Percentiles rank a stretch among this genome's conserved stretches.
Evolutionary conservation across 2,888 invertebrate species (phyloP).

Genomic region (Epicampocera succincta): DNA sequence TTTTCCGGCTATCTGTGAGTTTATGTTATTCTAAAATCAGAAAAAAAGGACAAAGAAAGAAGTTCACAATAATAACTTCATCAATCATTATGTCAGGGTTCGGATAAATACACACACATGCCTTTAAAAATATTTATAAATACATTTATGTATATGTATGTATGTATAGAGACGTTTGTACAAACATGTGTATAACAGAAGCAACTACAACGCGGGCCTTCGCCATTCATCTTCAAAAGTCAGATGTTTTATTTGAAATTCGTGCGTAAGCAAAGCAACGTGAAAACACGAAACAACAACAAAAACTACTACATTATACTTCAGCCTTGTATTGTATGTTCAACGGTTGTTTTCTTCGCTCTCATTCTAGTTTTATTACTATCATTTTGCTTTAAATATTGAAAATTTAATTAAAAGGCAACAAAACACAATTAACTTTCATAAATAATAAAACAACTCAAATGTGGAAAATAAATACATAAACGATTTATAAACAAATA

Average conservation of each 20-base stretch:
- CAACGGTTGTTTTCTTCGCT: no score
- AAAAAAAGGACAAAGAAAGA: background rate
- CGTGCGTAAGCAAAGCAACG: constrained; percentile 61
- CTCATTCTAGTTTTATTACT: no score
- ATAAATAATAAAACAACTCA: constrained; percentile 21
- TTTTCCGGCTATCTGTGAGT: background rate
- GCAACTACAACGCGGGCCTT: background rate
- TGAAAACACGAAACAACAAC: background rate
- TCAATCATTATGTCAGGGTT: constrained; percentile 20
- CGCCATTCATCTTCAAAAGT: background rate
- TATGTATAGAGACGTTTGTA: no score
- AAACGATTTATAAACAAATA: background rate
- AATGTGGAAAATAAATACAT: constrained; percentile 35
- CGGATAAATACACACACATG: constrained; percentile 15
- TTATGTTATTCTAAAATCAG: no score
- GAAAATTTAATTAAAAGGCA: no score
- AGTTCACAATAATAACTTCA: constrained; percentile 12
- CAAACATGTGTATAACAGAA: constrained; percentile 1
- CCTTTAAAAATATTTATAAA: no score
- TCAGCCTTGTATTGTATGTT: no score
- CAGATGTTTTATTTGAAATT: constrained; percentile 34
- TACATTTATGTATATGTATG: no score
- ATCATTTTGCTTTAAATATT: background rate
- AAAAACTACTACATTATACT: no score
- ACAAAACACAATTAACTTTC: constrained; percentile 37